Conservation (phyloP, 1,140 invertebrate species). For the Diachasma alloeum region DNA sequence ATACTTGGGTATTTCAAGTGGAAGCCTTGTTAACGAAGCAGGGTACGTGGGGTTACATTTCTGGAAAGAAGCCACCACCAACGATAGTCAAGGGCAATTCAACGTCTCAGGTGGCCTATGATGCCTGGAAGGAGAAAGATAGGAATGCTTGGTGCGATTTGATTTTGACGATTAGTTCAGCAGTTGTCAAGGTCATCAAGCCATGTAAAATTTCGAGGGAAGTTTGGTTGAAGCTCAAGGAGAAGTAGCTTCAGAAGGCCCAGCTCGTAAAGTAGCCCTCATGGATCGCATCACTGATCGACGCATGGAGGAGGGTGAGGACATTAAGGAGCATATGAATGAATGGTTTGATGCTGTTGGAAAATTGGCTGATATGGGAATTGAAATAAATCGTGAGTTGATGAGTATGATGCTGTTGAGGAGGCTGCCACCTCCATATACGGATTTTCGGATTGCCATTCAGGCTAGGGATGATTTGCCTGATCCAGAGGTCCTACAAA, state of each 20-base stretch:
- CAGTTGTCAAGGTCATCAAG: background rate
- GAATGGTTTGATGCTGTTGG: conserved; percentile 37
- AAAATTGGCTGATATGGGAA: conserved; percentile 21
- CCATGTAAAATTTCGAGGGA: background rate
- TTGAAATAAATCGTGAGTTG: background rate
- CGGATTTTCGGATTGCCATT: background rate
- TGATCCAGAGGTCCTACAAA: background rate
- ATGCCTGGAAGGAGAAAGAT: background rate
- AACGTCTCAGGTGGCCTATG: background rate
- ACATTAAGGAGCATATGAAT: conserved; percentile 36
- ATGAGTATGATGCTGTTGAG: background rate
- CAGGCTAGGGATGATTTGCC: conserved; percentile 4
- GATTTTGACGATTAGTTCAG: background rate
- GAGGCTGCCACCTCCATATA: background rate
- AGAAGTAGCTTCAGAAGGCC: background rate
- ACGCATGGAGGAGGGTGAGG: conserved; percentile 32
- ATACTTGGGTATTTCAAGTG: background rate
- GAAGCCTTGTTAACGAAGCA: background rate
- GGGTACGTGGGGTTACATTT: background rate
- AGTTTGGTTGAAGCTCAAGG: background rate
- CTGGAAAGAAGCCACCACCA: background rate
- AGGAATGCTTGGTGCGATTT: background rate
- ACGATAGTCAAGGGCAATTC: background rate
- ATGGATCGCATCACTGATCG: conserved; percentile 29
- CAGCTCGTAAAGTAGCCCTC: conserved; percentile 11